These are phyloP conservation scores for Pseudococcus longispinus DNA, from an alignment of 2,888 invertebrate genomes.

Conservation along the genomic window DNA sequence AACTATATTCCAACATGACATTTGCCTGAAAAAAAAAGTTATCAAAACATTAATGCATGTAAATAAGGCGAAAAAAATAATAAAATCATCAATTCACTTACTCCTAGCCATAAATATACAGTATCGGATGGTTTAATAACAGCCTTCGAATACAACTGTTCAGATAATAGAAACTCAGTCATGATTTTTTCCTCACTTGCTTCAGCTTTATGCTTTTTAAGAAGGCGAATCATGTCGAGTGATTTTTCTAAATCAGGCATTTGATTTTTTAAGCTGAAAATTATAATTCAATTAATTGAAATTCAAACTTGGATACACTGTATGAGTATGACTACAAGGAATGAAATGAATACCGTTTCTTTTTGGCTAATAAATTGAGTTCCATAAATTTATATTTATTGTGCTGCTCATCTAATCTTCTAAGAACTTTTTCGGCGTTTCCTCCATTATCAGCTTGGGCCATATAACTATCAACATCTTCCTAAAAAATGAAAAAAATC, in stretches of 20 bases:
- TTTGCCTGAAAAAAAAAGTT: slow-evolving; percentile 68
- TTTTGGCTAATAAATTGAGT: slow-evolving; percentile 84
- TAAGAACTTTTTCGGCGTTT: slow-evolving; percentile 84
- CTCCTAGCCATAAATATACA: slow-evolving; percentile 75
- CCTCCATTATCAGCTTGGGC: slow-evolving; percentile 79
- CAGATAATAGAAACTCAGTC: slow-evolving; percentile 90
- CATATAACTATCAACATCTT: slow-evolving; percentile 96
- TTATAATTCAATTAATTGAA: background rate
- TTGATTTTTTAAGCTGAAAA: slow-evolving; percentile 76
- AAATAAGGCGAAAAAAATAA: background rate
- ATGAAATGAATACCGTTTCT: slow-evolving; percentile 68
- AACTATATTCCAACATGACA: slow-evolving; percentile 95
- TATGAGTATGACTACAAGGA: background rate
- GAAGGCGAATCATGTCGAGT: slow-evolving; percentile 87
- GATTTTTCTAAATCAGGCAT: slow-evolving; percentile 94
- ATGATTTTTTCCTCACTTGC: slow-evolving; percentile 70
- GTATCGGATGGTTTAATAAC: slow-evolving; percentile 86
- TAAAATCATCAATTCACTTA: slow-evolving; percentile 62
- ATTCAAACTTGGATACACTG: background rate
- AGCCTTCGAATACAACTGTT: slow-evolving; percentile 89
- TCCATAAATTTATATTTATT: slow-evolving; percentile 98
- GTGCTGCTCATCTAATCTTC: slow-evolving; percentile 88
- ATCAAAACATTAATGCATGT: background rate
- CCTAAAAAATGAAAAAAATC: slow-evolving; percentile 64
- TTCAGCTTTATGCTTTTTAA: slow-evolving; percentile 75